These are phyloP conservation scores for Lutraria lutraria DNA, from an alignment of 2,888 invertebrate genomes.

Conservation along the genomic window DNA sequence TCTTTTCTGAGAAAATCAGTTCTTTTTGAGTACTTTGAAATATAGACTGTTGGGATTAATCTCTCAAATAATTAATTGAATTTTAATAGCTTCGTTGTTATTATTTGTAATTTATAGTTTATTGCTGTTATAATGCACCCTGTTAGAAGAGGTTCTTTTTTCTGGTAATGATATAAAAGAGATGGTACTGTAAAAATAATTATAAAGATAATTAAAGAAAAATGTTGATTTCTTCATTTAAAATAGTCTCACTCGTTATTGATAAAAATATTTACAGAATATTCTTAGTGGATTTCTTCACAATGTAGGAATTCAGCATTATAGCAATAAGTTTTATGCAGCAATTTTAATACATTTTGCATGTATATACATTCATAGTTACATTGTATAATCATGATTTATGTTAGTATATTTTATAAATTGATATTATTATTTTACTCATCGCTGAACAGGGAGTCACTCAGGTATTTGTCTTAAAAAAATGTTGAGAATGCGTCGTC, in stretches of 20 bases:
- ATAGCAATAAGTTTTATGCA: too few species aligned
- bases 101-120: not conserved
- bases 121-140: not conserved
- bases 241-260: too few species aligned
- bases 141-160: too few species aligned
- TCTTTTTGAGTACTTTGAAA: not conserved
- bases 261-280: too few species aligned
- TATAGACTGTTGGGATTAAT: not conserved
- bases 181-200: too few species aligned
- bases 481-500: conserved; percentile 66
- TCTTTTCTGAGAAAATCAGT: not conserved
- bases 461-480: conserved; percentile 62
- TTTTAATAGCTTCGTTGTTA: not conserved
- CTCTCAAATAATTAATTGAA: not conserved
- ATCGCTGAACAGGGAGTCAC: conserved; percentile 55
- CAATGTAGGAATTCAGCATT: too few species aligned
- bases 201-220: too few species aligned
- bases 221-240: too few species aligned
- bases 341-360: too few species aligned
- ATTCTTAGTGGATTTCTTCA: too few species aligned
- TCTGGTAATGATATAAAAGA: too few species aligned
- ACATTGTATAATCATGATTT: not conserved
- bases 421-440: conserved; percentile 8
- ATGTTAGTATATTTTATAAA: not conserved
- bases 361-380: not conserved